Conservation (phyloP, 1,140 invertebrate genomes). For the Lamellibrachia luymesi region DNA sequence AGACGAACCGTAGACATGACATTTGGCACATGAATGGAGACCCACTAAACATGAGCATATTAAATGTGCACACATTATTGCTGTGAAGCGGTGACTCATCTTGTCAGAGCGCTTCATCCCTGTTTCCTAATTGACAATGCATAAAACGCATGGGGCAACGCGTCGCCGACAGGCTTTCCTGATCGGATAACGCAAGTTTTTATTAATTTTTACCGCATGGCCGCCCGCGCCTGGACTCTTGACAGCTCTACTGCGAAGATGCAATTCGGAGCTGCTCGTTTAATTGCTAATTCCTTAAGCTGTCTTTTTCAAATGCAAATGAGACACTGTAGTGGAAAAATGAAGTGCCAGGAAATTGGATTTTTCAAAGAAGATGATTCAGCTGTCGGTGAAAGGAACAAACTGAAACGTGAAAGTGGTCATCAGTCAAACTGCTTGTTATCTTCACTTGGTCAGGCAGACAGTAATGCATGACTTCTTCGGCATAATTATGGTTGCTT, state of each 20-base stretch:
- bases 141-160: not conserved
- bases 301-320: slow-evolving; percentile 1
- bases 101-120: not conserved
- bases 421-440: not conserved
- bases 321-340: not conserved
- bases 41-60: not conserved
- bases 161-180: not conserved
- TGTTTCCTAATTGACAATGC: not conserved
- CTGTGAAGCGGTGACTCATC: not conserved
- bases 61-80: not conserved
- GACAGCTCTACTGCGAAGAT: not conserved
- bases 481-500: not conserved
- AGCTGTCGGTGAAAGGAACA: not conserved
- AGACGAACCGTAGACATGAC: not conserved
- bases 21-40: not conserved
- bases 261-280: not conserved
- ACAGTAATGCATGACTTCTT: not conserved
- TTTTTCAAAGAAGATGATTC: not conserved
- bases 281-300: not conserved
- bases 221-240: not conserved
- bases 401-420: not conserved
- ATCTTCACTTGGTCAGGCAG: not conserved
- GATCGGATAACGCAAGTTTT: not conserved
- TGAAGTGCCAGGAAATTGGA: not conserved
- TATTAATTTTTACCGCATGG: slow-evolving; percentile 1